These are phyloP conservation scores for Anaspis maculata DNA, from an alignment of 2,888 invertebrate genomes.

Conservation along the genomic window DNA sequence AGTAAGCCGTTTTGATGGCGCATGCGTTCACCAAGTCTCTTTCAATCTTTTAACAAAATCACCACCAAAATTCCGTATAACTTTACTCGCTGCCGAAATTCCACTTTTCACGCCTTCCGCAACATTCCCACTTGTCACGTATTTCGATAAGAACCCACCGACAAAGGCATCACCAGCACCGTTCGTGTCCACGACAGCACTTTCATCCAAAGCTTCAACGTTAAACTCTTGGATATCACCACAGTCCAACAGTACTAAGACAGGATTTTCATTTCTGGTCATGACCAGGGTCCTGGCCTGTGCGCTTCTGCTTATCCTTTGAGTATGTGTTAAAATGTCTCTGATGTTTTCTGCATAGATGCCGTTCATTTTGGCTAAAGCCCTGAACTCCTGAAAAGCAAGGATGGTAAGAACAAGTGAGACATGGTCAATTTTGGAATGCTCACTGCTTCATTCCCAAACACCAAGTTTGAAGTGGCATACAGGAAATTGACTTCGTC, in stretches of 20 bases:
- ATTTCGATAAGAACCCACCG: conserved; percentile 22
- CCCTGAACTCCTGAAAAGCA: too few relatives aligned
- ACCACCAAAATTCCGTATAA: too few relatives aligned
- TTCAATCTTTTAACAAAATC: too few relatives aligned
- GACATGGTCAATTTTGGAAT: too few relatives aligned
- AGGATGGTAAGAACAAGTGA: too few relatives aligned
- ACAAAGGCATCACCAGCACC: conserved; percentile 31
- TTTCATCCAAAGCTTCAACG: conserved; percentile 11
- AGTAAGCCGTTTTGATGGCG: too few relatives aligned
- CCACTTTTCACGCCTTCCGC: too few relatives aligned
- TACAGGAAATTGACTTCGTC: conserved; percentile 19
- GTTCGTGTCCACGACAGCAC: conserved; percentile 21
- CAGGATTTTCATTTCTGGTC: conserved; percentile 21
- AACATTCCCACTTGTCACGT: too few relatives aligned
- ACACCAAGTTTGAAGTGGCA: conserved; percentile 19
- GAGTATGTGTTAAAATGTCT: conserved; percentile 3
- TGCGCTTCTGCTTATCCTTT: conserved; percentile 2
- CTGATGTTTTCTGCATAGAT: conserved; percentile 2
- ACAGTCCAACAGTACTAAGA: conserved; percentile 13
- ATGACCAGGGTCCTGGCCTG: conserved; percentile 16
- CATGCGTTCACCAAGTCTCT: too few relatives aligned
- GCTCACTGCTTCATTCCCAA: conserved; percentile 27
- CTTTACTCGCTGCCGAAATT: too few relatives aligned
- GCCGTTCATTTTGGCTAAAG: conserved; percentile 12
- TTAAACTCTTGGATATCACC: conserved; percentile 8